These are phyloP conservation scores for Alexandromys fortis DNA, from an alignment of 2,113 vertebrate genomes.

Conservation along the genomic window DNA sequence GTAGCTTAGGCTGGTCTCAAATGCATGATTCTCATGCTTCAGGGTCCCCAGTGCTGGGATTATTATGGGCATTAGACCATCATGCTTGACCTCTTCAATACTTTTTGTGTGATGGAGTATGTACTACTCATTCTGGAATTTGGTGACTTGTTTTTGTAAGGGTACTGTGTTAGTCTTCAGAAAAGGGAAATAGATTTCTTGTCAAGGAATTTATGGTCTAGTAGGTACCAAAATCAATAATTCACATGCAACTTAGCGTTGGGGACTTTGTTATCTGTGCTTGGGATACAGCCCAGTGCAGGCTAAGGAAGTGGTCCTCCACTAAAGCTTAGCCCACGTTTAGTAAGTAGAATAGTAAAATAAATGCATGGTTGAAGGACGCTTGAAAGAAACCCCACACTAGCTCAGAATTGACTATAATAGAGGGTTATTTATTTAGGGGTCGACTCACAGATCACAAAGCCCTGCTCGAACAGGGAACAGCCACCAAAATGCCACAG, in stretches of 20 bases:
- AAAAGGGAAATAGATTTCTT: slow-evolving; percentile 27
- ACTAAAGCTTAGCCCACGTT: not conserved
- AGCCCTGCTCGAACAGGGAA: too few species aligned
- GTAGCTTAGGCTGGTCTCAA: not conserved
- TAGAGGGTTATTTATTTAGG: too few species aligned
- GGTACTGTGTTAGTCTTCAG: not conserved
- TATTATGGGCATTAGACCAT: not conserved
- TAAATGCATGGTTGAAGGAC: too few species aligned
- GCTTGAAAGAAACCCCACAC: too few species aligned
- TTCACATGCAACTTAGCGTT: not conserved
- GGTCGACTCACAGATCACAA: too few species aligned
- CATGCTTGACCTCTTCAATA: not conserved
- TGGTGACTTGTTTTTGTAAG: not conserved
- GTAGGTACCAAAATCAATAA: not conserved
- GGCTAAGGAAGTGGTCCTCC: not conserved
- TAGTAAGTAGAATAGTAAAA: not conserved
- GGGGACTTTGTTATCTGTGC: not conserved
- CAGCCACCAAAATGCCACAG: too few species aligned
- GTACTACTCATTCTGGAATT: slow-evolving; percentile 2
- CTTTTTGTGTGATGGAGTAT: not conserved
- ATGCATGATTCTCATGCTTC: not conserved
- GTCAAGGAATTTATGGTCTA: not conserved
- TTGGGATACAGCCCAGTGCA: not conserved
- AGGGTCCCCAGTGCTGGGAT: not conserved
- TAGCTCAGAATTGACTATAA: too few species aligned